A percentile compares a stretch with the other conserved stretches of the same genome.
phyloP scores from a whole-genome alignment of 2,797 vertebrate species.

The Argya squamiceps region DNA sequence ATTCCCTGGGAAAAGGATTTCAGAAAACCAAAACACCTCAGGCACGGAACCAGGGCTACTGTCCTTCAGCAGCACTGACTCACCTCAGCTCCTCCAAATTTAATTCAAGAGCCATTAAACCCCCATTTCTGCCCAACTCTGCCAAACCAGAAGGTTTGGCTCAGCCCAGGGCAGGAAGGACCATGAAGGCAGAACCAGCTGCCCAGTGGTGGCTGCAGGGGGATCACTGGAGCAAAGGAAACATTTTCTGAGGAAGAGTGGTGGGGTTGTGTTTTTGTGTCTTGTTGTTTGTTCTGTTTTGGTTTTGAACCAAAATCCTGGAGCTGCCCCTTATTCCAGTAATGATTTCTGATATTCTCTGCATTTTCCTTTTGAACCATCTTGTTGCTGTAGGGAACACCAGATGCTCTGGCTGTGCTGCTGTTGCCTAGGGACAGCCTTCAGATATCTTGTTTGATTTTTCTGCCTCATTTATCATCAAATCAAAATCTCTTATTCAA shows the following conservation, averaged over 20 bases:
- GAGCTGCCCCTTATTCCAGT: not conserved
- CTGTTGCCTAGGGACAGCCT: not conserved
- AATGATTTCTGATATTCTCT: not conserved
- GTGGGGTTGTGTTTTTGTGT: rapidly evolving
- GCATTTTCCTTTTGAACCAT: not conserved
- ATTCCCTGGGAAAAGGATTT: too few relatives aligned
- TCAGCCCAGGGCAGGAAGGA: not conserved
- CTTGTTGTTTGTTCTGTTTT: not conserved
- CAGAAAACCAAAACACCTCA: too few relatives aligned
- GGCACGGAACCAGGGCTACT: too few relatives aligned
- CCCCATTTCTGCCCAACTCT: not conserved
- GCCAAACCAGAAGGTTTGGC: not conserved
- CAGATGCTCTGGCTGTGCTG: not conserved
- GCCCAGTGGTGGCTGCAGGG: not conserved
- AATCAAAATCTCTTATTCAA: not conserved
- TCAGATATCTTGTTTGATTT: not conserved
- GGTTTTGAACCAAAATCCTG: not conserved
- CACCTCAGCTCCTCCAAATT: not conserved
- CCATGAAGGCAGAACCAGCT: not conserved
- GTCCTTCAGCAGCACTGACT: not conserved
- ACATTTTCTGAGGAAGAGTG: not conserved
- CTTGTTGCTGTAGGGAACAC: not conserved
- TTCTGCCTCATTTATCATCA: not conserved
- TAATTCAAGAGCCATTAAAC: not conserved
- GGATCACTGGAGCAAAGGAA: not conserved